phyloP scores from a whole-genome alignment of 2,888 invertebrate genomes.

The Idaea straminata region DNA sequence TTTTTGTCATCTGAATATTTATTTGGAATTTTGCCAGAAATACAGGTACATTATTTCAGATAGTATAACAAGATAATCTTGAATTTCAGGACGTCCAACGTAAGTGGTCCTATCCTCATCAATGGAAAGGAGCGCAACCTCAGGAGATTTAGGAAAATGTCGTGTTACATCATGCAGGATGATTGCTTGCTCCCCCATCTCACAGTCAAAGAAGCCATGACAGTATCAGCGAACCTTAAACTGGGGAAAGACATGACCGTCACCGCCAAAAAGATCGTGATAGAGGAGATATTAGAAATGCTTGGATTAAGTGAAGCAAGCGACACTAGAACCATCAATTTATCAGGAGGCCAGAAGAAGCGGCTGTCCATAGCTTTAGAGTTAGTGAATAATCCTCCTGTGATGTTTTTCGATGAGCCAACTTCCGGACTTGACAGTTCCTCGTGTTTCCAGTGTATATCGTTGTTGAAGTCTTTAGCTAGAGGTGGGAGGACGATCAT shows the following conservation, averaged over 20 bases:
- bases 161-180: slow-evolving; percentile 98
- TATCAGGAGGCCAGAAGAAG: slow-evolving; percentile 96
- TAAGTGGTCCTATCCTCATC: slow-evolving; percentile 91
- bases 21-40: not conserved
- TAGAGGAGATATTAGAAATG: slow-evolving; percentile 92
- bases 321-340: slow-evolving; percentile 88
- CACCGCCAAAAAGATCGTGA: slow-evolving; percentile 87
- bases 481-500: slow-evolving; percentile 94
- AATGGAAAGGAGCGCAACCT: slow-evolving; percentile 93
- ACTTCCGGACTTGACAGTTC: slow-evolving; percentile 96
- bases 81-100: slow-evolving; percentile 86
- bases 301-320: slow-evolving; percentile 89
- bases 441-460: slow-evolving; percentile 95
- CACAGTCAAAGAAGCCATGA: slow-evolving; percentile 95
- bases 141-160: slow-evolving; percentile 93
- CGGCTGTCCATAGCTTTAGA: slow-evolving; percentile 94
- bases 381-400: slow-evolving; percentile 96
- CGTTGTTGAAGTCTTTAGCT: slow-evolving; percentile 91
- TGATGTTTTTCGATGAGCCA: slow-evolving; percentile 98
- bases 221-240: slow-evolving; percentile 95
- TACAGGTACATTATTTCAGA: not conserved
- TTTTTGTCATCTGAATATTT: not conserved
- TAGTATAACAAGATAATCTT: slow-evolving; percentile 24
- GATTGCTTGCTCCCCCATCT: slow-evolving; percentile 93
- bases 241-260: slow-evolving; percentile 88